Evolutionary conservation across 2,797 vertebrate species (phyloP).

Genomic region (Salarias fasciatus): DNA sequence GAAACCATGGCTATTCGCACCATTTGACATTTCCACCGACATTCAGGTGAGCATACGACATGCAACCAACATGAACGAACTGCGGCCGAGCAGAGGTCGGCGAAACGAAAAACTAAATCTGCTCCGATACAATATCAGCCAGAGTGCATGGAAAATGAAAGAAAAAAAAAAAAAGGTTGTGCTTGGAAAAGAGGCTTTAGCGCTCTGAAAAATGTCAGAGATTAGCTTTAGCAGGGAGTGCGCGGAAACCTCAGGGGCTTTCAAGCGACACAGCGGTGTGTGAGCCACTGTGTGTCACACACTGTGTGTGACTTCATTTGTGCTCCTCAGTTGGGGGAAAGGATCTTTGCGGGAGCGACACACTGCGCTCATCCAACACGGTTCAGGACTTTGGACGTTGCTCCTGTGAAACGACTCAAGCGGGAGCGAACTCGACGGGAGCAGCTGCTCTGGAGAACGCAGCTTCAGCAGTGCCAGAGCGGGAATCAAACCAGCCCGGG

Average conservation of each 20-base stretch:
- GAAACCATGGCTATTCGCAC: too few species aligned
- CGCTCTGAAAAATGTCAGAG: slow-evolving; percentile 34
- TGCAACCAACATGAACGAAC: too few species aligned
- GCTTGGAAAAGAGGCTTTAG: slow-evolving; percentile 17
- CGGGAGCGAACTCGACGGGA: slow-evolving; percentile 31
- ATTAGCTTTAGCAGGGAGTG: slow-evolving; percentile 24
- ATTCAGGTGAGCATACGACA: too few species aligned
- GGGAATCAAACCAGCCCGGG: slow-evolving; percentile 24
- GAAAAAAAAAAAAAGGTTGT: slow-evolving; percentile 29
- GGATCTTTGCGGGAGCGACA: slow-evolving; percentile 9
- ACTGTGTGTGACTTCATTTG: slow-evolving; percentile 3
- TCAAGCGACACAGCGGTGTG: background rate
- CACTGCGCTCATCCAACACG: slow-evolving; percentile 29
- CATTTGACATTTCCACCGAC: too few species aligned
- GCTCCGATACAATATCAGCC: too few species aligned
- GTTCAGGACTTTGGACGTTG: slow-evolving; percentile 17
- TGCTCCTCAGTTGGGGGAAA: slow-evolving; percentile 3
- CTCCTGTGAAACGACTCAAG: slow-evolving; percentile 26
- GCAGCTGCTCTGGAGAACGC: slow-evolving; percentile 21
- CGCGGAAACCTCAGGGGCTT: slow-evolving; percentile 34
- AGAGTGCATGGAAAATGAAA: too few species aligned
- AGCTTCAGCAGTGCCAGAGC: slow-evolving; percentile 11
- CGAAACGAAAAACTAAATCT: too few species aligned
- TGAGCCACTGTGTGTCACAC: too few species aligned
- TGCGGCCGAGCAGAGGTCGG: too few species aligned